These are phyloP conservation scores for Acipenser transmontanus DNA, from an alignment of 2,797 vertebrate species.

Conservation along the genomic window DNA sequence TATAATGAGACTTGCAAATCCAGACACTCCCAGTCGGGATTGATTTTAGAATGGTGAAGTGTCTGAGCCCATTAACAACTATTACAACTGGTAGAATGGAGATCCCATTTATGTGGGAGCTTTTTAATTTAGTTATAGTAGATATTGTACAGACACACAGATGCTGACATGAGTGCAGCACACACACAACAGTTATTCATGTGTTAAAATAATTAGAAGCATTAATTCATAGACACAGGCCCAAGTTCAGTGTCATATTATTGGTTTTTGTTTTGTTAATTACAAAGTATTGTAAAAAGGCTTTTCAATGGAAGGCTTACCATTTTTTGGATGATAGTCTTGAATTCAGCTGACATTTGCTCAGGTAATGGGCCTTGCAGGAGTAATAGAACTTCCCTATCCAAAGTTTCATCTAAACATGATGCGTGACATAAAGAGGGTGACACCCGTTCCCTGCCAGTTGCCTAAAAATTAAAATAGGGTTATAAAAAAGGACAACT, in stretches of 20 bases:
- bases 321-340: constrained; percentile 54
- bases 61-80: too few species aligned
- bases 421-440: constrained; percentile 35
- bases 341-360: constrained; percentile 58
- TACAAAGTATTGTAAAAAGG: too few species aligned
- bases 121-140: too few species aligned
- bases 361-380: constrained; percentile 65
- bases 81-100: too few species aligned
- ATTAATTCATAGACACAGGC: neutral
- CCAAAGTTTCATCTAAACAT: constrained; percentile 61
- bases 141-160: too few species aligned
- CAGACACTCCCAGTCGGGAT: too few species aligned
- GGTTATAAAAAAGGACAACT: neutral
- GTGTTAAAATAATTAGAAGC: too few species aligned
- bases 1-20: too few species aligned
- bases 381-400: constrained; percentile 67
- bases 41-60: too few species aligned
- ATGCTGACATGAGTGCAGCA: too few species aligned
- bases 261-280: neutral
- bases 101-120: too few species aligned
- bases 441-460: constrained; percentile 41
- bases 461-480: constrained; percentile 7
- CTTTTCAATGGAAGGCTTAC: constrained; percentile 36
- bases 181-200: too few species aligned
- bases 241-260: constrained; percentile 5